A percentile compares a stretch with the other conserved stretches of the same genome.
Conservation (phyloP, 2,113 vertebrate species). For the Gymnocephalus cernua region DNA sequence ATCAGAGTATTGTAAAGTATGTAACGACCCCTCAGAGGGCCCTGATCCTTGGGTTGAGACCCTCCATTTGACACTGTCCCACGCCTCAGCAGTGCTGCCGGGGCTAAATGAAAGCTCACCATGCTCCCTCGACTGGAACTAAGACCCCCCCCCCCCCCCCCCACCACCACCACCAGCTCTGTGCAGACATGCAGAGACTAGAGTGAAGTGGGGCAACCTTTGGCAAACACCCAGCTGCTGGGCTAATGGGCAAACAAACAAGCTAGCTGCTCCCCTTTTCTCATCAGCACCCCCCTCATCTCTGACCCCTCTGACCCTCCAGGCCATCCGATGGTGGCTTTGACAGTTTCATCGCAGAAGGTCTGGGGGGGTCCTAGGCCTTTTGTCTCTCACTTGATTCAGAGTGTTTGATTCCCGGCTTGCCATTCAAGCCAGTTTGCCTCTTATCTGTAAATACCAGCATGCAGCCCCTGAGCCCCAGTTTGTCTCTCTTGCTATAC, state of each 20-base stretch:
- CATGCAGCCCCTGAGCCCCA: background rate
- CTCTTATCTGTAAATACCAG: constrained; percentile 66
- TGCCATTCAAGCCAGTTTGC: constrained; percentile 45
- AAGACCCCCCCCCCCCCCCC: constrained; percentile 40
- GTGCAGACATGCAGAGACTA: constrained; percentile 26
- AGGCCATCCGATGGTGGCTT: constrained; percentile 33
- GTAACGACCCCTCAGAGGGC: background rate
- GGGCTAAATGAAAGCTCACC: constrained; percentile 36
- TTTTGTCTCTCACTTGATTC: constrained; percentile 74
- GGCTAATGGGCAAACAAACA: constrained; percentile 76
- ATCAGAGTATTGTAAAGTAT: background rate
- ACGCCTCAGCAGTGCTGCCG: constrained; percentile 16
- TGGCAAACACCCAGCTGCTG: constrained; percentile 68
- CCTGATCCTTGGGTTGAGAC: background rate
- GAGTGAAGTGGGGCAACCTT: constrained; percentile 51
- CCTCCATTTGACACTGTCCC: constrained; percentile 8
- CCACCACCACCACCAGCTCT: no score
- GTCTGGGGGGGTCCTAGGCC: constrained; percentile 60
- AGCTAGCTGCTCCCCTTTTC: constrained; percentile 13
- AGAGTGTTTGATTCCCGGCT: constrained; percentile 59
- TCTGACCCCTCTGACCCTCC: constrained; percentile 11
- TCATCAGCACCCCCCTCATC: background rate
- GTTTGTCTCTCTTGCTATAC: constrained; percentile 31
- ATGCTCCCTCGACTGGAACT: constrained; percentile 62
- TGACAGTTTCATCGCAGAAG: constrained; percentile 49